phyloP scores from a whole-genome alignment of 2,797 vertebrate species.

The Menidia menidia region DNA sequence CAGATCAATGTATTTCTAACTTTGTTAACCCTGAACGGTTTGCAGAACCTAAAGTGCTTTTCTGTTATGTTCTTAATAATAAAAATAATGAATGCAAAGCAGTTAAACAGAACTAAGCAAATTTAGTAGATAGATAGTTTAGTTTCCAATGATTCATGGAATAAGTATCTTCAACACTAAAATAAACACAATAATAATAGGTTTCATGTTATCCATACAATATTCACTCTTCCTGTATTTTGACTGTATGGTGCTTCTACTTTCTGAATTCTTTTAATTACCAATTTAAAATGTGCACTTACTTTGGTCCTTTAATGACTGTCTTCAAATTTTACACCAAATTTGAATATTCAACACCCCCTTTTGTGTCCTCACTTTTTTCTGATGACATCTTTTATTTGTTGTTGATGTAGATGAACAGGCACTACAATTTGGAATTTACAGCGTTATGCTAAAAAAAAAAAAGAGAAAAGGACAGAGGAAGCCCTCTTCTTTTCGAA shows the following conservation, averaged over 20 bases:
- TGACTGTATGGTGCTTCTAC: neutral
- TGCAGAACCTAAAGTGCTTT: too few relatives aligned
- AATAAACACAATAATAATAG: too few relatives aligned
- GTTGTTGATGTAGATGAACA: conserved; percentile 74
- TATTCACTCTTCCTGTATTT: neutral
- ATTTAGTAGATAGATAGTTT: too few relatives aligned
- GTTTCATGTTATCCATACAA: too few relatives aligned
- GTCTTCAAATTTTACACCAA: neutral
- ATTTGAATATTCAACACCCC: conserved; percentile 12
- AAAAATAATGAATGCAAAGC: too few relatives aligned
- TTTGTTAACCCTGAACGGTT: too few relatives aligned
- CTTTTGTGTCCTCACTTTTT: conserved; percentile 34
- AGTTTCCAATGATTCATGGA: too few relatives aligned
- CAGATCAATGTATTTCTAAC: too few relatives aligned
- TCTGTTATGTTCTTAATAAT: too few relatives aligned
- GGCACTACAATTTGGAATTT: conserved; percentile 78
- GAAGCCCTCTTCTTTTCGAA: conserved; percentile 46
- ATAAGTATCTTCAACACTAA: too few relatives aligned
- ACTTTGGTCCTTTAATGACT: neutral
- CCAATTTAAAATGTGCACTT: neutral
- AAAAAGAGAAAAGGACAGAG: conserved; percentile 32
- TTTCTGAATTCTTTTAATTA: neutral
- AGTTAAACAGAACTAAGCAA: too few relatives aligned
- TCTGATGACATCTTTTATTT: conserved; percentile 70
- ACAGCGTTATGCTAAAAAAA: conserved; percentile 72